phyloP scores from a whole-genome alignment of 2,797 vertebrate genomes.

The Pangasius sanitwongsei region DNA sequence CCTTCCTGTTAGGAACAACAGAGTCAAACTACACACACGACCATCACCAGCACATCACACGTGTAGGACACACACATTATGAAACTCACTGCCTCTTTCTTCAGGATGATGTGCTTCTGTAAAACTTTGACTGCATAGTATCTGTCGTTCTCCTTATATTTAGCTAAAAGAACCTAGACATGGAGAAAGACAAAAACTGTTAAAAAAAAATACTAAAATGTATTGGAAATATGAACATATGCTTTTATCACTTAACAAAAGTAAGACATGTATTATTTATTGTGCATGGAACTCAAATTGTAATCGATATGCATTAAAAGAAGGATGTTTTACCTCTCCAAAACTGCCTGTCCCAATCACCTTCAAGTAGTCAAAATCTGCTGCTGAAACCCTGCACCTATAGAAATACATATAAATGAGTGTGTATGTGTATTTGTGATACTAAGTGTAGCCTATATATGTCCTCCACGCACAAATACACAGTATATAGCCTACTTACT shows the following conservation, averaged over 20 bases:
- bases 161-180: conserved; percentile 76
- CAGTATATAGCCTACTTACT: conserved; percentile 36
- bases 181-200: not conserved
- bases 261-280: not conserved
- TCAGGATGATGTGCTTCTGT: conserved; percentile 75
- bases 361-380: conserved; percentile 80
- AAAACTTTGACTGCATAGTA: conserved; percentile 79
- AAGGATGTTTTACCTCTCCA: conserved; percentile 71
- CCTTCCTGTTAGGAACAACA: conserved; percentile 68
- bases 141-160: conserved; percentile 67
- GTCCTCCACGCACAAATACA: not conserved
- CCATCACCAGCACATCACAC: not conserved
- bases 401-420: not conserved
- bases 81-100: conserved; percentile 72
- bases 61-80: not conserved
- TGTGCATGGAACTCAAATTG: not conserved
- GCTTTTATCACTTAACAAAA: not conserved
- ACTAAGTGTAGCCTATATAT: conserved; percentile 18
- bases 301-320: not conserved
- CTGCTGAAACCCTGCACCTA: conserved; percentile 70
- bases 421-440: not conserved
- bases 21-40: conserved; percentile 11
- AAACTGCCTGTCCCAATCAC: conserved; percentile 81
- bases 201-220: not conserved
- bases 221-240: not conserved